A percentile compares a stretch with the other conserved stretches of the same genome.
These are phyloP conservation scores for Phytoseiulus persimilis DNA, from an alignment of 2,888 invertebrate genomes.

Conservation along the genomic window DNA sequence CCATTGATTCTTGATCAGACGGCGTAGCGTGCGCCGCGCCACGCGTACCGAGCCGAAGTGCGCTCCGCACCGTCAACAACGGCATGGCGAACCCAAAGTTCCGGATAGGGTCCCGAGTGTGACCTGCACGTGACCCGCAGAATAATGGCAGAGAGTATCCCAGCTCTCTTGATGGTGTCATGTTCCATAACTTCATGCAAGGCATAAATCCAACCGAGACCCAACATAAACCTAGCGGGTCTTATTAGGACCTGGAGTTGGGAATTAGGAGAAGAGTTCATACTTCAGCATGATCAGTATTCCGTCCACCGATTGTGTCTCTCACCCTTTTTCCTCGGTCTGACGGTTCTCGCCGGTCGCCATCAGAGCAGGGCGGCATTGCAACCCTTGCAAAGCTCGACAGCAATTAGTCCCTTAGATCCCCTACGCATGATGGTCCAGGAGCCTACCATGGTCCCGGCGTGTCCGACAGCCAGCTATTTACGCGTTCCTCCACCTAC, in stretches of 20 bases:
- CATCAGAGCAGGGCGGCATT: background rate
- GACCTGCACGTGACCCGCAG: background rate
- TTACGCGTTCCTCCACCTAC: too few species aligned
- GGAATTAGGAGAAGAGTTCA: background rate
- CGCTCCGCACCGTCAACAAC: background rate
- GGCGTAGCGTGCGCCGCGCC: background rate
- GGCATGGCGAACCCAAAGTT: background rate
- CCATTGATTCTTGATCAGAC: background rate
- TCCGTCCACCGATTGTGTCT: background rate
- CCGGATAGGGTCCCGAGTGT: background rate
- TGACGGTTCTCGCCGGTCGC: background rate
- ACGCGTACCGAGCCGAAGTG: background rate
- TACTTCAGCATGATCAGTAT: background rate
- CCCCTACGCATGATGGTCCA: too few species aligned
- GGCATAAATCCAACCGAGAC: too few species aligned
- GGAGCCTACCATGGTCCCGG: too few species aligned
- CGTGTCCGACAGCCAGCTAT: too few species aligned
- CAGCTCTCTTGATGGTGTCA: too few species aligned
- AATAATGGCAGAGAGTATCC: background rate
- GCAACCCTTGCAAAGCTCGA: background rate
- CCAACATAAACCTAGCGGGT: too few species aligned
- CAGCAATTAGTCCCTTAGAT: background rate
- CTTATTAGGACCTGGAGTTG: too few species aligned
- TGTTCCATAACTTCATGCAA: background rate
- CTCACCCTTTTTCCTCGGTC: background rate